Conservation (phyloP, 1,140 invertebrate species). For the Drosophila orena region DNA sequence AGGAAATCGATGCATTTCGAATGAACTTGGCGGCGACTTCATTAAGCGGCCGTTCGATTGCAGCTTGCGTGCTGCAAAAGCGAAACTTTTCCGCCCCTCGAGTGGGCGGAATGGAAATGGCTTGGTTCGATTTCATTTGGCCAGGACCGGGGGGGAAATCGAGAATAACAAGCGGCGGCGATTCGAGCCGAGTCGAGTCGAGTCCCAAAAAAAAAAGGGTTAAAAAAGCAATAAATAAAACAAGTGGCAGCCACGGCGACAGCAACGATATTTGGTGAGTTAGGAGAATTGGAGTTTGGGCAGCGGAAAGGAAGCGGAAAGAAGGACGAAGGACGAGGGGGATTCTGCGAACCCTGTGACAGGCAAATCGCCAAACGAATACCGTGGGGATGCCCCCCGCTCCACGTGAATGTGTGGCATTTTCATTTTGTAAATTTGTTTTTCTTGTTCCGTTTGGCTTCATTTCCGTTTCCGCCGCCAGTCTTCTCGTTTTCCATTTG, state of each 20-base stretch:
- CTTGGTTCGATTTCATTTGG: slow-evolving; percentile 44
- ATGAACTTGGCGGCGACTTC: slow-evolving; percentile 60
- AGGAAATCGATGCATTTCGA: slow-evolving; percentile 73
- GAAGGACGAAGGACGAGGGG: neutral
- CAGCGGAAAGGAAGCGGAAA: neutral
- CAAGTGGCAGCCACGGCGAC: slow-evolving; percentile 77
- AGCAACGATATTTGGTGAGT: slow-evolving; percentile 71
- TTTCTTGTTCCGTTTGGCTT: slow-evolving; percentile 82
- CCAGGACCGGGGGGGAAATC: neutral
- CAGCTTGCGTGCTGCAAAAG: slow-evolving; percentile 52
- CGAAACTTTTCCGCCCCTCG: slow-evolving; percentile 49
- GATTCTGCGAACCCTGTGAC: slow-evolving; percentile 52
- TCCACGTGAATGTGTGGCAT: slow-evolving; percentile 50
- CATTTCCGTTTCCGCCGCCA: slow-evolving; percentile 69
- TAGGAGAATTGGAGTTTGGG: slow-evolving; percentile 22
- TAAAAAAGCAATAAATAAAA: slow-evolving; percentile 84
- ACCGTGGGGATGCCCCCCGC: slow-evolving; percentile 56
- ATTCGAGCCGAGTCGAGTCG: slow-evolving; percentile 10
- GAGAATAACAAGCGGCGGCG: slow-evolving; percentile 39
- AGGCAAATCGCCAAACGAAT: slow-evolving; percentile 82
- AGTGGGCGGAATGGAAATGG: neutral
- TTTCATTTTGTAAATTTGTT: slow-evolving; percentile 84
- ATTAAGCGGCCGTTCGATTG: slow-evolving; percentile 62
- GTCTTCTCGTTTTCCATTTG: slow-evolving; percentile 47
- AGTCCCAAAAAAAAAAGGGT: slow-evolving; percentile 70